Evolutionary conservation across 2,888 invertebrate genomes (phyloP), one percentile per base, ranked within the genome.

Genomic region (Pterostichus niger): DNA sequence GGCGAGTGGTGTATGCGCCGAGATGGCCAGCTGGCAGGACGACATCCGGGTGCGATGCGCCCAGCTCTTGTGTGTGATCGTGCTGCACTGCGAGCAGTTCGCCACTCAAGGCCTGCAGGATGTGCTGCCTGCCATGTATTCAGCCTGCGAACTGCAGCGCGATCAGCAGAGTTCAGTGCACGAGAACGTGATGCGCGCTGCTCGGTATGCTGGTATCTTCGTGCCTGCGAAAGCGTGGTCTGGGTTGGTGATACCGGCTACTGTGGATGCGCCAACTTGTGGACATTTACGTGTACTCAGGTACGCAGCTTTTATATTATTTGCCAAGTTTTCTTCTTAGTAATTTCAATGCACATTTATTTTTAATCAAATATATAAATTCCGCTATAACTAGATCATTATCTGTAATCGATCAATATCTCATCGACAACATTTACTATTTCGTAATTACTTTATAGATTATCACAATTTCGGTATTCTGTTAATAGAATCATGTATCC

Each of bases 191-290:
- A 92, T 94, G 87, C 92, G 92, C 71, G 93, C 95, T 1, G 93
- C 95, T 0, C 93, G 95, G 87, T 90, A 95, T 75, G 92, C 96
- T 85, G 96, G 96, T 10, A 93, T 94, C 87, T 97, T 97, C 90
- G 94, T 96, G 64, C 91, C 91, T 0, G 93, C 94, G 0, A 91
- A 92, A 17, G 92, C 93, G 0, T 96, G 95, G 93, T 93, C 93
- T 89, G 92, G 93, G 56, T 89, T 95, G 3, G 88, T 95, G n/a
- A 90, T 94, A 82, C 92, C 94, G 0, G 92, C 93, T 3, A 89
- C 95, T 80, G 93, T 94, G 85, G 91, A 91, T 77, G 89, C 88
- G 35, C 88, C 91, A 10, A 90, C 91, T 78, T 87, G 88, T 84
- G 92, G 92, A 0, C 92, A 93, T 71, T 89, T 96, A 4, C 88